Evolutionary conservation across 92 coral and sea anemone species (phyloP), one percentile per base, ranked within the genome.

Genomic region (Porites divaricata): DNA sequence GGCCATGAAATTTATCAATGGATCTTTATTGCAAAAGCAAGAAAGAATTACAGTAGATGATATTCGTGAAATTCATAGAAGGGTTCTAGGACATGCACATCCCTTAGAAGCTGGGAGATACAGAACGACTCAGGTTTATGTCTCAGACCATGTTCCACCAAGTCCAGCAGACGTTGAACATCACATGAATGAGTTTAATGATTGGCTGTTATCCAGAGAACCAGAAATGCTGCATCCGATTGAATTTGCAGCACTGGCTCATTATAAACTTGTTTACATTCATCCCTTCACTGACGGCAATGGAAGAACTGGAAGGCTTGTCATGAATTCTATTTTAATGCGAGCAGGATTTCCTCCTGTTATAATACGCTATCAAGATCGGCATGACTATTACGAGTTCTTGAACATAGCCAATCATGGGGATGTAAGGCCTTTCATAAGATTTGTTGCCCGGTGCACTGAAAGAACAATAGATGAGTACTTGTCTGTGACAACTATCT

Each of bases 271-370:
- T 26, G 99, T 96, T 9, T 96, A 92, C 75, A 96, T 96, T 62
- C 99, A 96, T 77, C 99, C 99, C 15, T 96, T 96, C 80, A 96
- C 99, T 2, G 99, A 96, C 67, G 99, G 99, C 15, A 96, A 96
- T 89, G 99, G 99, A 62, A 78, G 99, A 35, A 96, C 99, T 62
- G 91, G 94, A 26, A 86, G 99, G 62, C 90, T 96, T 1, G 75
- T 96, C 15, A 96, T 96, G 99, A 96, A 96, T 92, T 87, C 98
- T 23, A 93, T 96, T 85, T 90, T 96, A 56, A 96, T 96, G 99
- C 90, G 99, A 49, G 99, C 99, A 20, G 99, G 99, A 17, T 96
- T 96, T 63, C 99, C 99, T 20, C 99, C 99, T 0, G 99, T 96
- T n/a, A 96, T 93, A 2, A 93, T 96, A 22, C 81, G 96, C 35